Evolutionary conservation across 2,888 invertebrate species (phyloP).

Genomic region (Zaprionus obscuricornis): DNA sequence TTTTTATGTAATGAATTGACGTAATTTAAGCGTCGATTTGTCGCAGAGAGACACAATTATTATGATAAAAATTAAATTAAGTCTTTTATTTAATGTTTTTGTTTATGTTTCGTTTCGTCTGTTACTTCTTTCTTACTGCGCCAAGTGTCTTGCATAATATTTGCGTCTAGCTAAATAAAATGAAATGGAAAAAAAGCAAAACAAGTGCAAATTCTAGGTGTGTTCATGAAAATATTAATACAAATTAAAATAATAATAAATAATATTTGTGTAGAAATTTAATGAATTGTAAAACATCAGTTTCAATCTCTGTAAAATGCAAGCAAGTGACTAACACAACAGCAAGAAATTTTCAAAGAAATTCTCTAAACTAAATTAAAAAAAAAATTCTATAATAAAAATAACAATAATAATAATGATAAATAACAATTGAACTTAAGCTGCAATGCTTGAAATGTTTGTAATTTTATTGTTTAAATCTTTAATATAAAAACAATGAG

Average conservation of each 20-base stretch:
- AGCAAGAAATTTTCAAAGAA: slow-evolving; percentile 55
- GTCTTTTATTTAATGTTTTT: slow-evolving; percentile 11
- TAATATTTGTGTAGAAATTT: too few relatives aligned
- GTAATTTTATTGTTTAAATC: slow-evolving; percentile 68
- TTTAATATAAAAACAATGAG: slow-evolving; percentile 30
- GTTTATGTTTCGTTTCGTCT: background rate
- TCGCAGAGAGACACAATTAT: too few relatives aligned
- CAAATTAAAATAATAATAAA: too few relatives aligned
- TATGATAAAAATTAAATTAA: too few relatives aligned
- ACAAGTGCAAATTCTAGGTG: slow-evolving; percentile 56
- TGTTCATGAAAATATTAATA: slow-evolving; percentile 59
- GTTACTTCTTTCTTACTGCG: slow-evolving; percentile 35
- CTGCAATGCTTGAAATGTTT: slow-evolving; percentile 55
- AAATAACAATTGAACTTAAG: slow-evolving; percentile 53
- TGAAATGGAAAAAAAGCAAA: slow-evolving; percentile 35
- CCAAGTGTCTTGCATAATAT: slow-evolving; percentile 71
- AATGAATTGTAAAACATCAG: too few relatives aligned
- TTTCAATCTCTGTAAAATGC: too few relatives aligned
- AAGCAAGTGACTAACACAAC: slow-evolving; percentile 15
- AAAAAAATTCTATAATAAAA: slow-evolving; percentile 21
- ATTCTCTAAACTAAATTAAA: slow-evolving; percentile 19
- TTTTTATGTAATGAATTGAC: slow-evolving; percentile 47
- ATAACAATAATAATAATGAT: slow-evolving; percentile 55
- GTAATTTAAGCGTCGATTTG: too few relatives aligned
- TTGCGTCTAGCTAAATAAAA: slow-evolving; percentile 62